A percentile compares a stretch with the other conserved stretches of the same genome.
Evolutionary conservation across 2,797 vertebrate genomes (phyloP).

Genomic region (Microctenopoma lineatum): DNA sequence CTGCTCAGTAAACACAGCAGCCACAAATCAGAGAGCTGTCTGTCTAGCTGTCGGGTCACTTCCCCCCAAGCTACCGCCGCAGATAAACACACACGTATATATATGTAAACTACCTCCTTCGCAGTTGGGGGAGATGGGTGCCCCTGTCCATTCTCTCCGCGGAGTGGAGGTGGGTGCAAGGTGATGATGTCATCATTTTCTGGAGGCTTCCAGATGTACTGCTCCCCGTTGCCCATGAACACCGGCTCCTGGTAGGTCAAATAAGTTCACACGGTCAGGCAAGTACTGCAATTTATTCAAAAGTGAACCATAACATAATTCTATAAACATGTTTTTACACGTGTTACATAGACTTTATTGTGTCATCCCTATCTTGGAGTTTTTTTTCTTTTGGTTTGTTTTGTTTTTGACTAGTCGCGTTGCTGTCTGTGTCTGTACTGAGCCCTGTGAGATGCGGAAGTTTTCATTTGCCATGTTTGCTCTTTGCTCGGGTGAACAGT

Average conservation of each 20-base stretch:
- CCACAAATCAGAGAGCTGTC: conserved; percentile 52
- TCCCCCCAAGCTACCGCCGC: conserved; percentile 1
- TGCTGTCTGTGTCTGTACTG: not conserved
- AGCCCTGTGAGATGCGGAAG: not conserved
- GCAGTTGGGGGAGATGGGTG: conserved; percentile 74
- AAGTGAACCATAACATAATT: not conserved
- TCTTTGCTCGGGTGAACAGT: conserved; percentile 17
- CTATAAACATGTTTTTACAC: not conserved
- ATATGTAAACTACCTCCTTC: conserved; percentile 75
- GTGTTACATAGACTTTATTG: not conserved
- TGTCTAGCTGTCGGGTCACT: not conserved
- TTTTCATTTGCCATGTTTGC: conserved; percentile 21
- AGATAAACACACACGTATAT: conserved; percentile 2
- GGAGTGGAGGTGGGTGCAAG: conserved; percentile 73
- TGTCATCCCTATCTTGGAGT: not conserved
- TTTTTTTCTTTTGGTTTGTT: not conserved
- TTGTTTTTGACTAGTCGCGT: not conserved
- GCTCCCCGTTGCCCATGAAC: conserved; percentile 87
- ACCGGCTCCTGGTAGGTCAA: conserved; percentile 78
- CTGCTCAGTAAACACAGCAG: conserved; percentile 53
- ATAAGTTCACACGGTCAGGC: conserved; percentile 13
- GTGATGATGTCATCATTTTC: conserved; percentile 84
- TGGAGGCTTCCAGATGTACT: conserved; percentile 88
- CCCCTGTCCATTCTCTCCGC: conserved; percentile 74
- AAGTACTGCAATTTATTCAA: conserved; percentile 1